phyloP scores from a whole-genome alignment of 1,140 invertebrate species.

The Kradibia gibbosae region DNA sequence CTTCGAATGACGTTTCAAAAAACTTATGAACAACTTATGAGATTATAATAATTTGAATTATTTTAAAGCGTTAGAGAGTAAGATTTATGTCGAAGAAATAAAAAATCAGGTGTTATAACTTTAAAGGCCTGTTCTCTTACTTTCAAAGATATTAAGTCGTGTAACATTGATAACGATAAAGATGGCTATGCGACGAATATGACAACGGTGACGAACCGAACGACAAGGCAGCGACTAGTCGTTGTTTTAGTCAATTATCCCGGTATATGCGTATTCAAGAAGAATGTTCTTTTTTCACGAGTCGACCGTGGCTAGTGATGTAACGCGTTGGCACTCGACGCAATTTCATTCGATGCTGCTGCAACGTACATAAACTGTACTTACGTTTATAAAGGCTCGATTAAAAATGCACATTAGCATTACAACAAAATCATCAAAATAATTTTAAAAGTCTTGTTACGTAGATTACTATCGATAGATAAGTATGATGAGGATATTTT shows the following conservation, averaged over 20 bases:
- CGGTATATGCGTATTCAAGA: not conserved
- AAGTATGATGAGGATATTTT: not conserved
- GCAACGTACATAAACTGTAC: not conserved
- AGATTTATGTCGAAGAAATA: conserved; percentile 10
- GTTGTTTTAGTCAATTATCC: not conserved
- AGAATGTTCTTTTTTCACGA: conserved; percentile 30
- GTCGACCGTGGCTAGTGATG: conserved; percentile 64
- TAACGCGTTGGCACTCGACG: conserved; percentile 61
- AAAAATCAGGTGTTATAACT: conserved; percentile 55
- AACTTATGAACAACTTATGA: no score
- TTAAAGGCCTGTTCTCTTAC: conserved; percentile 61
- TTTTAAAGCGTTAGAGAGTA: conserved; percentile 1
- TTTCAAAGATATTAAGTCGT: conserved; percentile 15
- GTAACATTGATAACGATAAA: not conserved
- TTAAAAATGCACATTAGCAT: not conserved
- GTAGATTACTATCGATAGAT: not conserved
- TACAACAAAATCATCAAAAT: not conserved
- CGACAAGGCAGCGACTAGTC: not conserved
- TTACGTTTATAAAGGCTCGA: not conserved
- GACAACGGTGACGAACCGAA: not conserved
- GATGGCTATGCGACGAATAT: not conserved
- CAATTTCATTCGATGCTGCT: conserved; percentile 62
- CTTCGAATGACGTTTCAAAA: no score
- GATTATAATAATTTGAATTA: no score
- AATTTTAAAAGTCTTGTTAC: not conserved